Base-by-base conservation (phyloP, 2,888 invertebrate species). In the Hirudinaria manillensis region DNA sequence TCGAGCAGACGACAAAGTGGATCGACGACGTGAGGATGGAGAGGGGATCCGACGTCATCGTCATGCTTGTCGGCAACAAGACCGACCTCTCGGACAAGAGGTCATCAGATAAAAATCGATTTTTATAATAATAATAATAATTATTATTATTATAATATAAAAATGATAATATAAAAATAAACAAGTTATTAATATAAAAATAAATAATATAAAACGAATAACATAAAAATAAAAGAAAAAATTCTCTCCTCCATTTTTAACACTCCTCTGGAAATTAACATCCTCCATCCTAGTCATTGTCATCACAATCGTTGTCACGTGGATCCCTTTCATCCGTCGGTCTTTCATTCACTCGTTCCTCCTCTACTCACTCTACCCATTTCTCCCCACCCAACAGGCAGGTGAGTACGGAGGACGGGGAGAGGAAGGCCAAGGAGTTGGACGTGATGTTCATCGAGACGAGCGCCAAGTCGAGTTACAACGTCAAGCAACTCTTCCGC, bases 361-460 rank as follows among this genome's bases (percentile, higher is more conserved):
- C 24, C 24, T 27, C 29, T 27, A 16, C 6, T 19, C 29, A 61
- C 24, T 19, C 29, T 7, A 13, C n/a, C n/a, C n/a, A n/a, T 53
- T 53, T 13, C 16, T 21, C 21, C 21, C 53, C 53, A 13, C 13
- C 21, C 16, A 51, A 55, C 81, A 86, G 86, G 80, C 87, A 89
- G 87, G 97, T 98, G 76, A 93, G 93, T 80, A 96, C 95, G 77
- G 98, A 99, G 86, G 98, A 98, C 85, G 98, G 98, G 0, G 97
- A 98, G 86, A 89, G 95, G 81, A 98, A 97, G 89, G 97, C 98
- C 79, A 96, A 96, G 89, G 98, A 99, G 88, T 89, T 99, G 82
- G 97, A 96, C 89, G 98, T 99, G 78, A 98, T 99, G 98, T 99
- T 99, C 87, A 98, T 99, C 82, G 98, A 99, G 89, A 99, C 98